phyloP scores from a whole-genome alignment of 2,113 vertebrate species.

The Embiotoca jacksoni region DNA sequence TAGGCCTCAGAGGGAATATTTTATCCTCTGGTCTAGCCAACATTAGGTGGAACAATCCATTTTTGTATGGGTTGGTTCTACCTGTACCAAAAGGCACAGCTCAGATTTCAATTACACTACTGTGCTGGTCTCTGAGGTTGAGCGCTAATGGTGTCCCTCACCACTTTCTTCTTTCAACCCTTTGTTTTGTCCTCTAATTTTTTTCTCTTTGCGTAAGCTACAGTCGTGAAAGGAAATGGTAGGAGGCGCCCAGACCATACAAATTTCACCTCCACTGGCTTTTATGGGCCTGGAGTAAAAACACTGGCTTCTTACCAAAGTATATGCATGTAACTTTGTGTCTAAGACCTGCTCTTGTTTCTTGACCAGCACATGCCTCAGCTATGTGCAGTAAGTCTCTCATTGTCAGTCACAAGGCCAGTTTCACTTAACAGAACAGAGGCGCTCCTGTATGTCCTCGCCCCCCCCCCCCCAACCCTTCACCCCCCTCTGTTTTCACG shows the following conservation, averaged over 20 bases:
- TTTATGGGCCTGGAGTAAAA: slow-evolving; percentile 41
- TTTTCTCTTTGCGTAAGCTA: not conserved
- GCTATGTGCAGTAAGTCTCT: slow-evolving; percentile 46
- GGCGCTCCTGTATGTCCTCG: slow-evolving; percentile 45
- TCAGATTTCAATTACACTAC: slow-evolving; percentile 43
- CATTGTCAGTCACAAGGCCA: slow-evolving; percentile 50
- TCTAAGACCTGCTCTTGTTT: slow-evolving; percentile 30
- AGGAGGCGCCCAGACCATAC: slow-evolving; percentile 9
- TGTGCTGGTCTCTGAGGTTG: slow-evolving; percentile 6
- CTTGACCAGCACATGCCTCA: slow-evolving; percentile 34
- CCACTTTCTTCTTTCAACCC: not conserved
- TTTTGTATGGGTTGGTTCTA: slow-evolving; percentile 36
- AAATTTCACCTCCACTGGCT: slow-evolving; percentile 26
- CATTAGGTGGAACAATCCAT: slow-evolving; percentile 47
- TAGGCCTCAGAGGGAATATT: slow-evolving; percentile 59
- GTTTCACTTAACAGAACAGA: slow-evolving; percentile 58
- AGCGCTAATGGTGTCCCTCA: not conserved
- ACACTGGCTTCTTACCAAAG: slow-evolving; percentile 26
- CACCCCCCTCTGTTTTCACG: not conserved
- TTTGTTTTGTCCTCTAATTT: not conserved
- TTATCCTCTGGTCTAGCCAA: slow-evolving; percentile 37
- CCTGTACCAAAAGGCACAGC: slow-evolving; percentile 10
- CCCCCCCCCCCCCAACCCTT: not conserved
- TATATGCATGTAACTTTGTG: slow-evolving; percentile 26
- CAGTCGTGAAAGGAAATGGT: slow-evolving; percentile 10